phyloP scores from a whole-genome alignment of 2,113 vertebrate species.

The Chlorodrepanis virens region DNA sequence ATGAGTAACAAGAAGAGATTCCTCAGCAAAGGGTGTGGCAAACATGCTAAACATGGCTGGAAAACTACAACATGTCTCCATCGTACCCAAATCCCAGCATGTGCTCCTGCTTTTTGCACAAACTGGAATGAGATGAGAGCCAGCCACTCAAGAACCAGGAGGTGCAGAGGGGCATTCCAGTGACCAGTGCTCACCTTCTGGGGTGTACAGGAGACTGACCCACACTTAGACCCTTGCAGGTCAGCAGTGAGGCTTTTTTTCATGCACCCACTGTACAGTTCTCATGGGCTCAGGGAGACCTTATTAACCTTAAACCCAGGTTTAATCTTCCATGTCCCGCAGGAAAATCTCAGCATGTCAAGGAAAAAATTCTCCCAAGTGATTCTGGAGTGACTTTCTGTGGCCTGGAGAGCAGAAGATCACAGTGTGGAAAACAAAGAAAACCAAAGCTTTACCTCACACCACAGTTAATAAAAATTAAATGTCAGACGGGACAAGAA shows the following conservation, averaged over 20 bases:
- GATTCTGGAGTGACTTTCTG: not conserved
- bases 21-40: not conserved
- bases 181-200: not conserved
- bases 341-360: constrained; percentile 2
- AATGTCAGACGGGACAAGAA: constrained; percentile 39
- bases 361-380: not conserved
- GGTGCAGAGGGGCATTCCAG: not conserved
- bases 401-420: not conserved
- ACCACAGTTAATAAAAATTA: constrained; percentile 47
- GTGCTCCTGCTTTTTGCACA: not conserved
- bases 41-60: accelerated
- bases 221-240: not conserved
- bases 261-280: not conserved
- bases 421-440: constrained; percentile 3
- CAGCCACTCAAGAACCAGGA: not conserved
- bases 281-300: not conserved
- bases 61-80: not conserved
- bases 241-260: not conserved
- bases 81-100: not conserved
- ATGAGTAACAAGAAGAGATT: not conserved
- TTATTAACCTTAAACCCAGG: not conserved
- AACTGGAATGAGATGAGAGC: too few relatives aligned
- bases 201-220: not conserved
- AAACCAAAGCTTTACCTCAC: not conserved
- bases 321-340: not conserved